Evolutionary conservation across 2,888 invertebrate genomes (phyloP).

Genomic region (Callyntrura sp.): DNA sequence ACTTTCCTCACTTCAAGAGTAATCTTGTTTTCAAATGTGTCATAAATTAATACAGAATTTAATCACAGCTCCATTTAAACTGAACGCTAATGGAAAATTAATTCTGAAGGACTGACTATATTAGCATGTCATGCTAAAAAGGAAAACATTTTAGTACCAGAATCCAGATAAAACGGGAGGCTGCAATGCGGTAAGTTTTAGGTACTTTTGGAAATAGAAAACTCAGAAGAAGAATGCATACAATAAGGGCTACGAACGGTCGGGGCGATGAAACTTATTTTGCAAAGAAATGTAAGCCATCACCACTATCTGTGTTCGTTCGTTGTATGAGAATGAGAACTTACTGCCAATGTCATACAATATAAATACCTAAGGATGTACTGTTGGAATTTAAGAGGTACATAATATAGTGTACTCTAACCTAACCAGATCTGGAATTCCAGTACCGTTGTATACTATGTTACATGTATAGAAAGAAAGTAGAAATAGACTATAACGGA

Average conservation of each 20-base stretch:
- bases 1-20: too few species aligned
- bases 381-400: conserved; percentile 19
- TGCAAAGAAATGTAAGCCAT: conserved; percentile 25
- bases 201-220: conserved; percentile 60
- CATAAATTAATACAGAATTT: too few species aligned
- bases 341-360: conserved; percentile 32
- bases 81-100: conserved; percentile 43
- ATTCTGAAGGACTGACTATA: conserved; percentile 36
- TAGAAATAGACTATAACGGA: too few species aligned
- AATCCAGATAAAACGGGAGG: background rate
- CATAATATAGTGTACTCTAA: too few species aligned
- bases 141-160: background rate
- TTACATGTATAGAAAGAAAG: too few species aligned
- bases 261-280: conserved; percentile 35
- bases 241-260: conserved; percentile 6
- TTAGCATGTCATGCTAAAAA: background rate
- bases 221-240: conserved; percentile 28
- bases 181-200: conserved; percentile 74
- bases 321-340: too few species aligned
- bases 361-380: background rate
- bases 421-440: conserved; percentile 3
- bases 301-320: conserved; percentile 1
- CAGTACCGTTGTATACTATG: too few species aligned
- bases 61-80: too few species aligned
- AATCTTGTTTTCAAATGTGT: too few species aligned